Evolutionary conservation across 2,888 invertebrate genomes (phyloP), one percentile per base, ranked within the genome.

Genomic region (Aelia acuminata): DNA sequence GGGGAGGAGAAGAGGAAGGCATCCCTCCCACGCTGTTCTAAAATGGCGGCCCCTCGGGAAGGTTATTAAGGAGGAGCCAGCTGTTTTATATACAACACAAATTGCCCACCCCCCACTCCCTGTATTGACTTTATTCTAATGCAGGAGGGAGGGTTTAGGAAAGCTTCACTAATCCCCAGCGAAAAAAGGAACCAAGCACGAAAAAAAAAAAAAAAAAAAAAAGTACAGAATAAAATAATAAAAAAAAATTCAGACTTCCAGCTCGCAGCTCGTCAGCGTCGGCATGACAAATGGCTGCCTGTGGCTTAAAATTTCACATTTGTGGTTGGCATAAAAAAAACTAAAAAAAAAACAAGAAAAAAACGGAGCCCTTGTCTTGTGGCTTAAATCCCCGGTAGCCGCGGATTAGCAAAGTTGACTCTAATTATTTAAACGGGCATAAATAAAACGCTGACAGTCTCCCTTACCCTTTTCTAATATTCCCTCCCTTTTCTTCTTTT

Each of bases 51-150:
- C n/a, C n/a, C n/a, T n/a, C 11, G 20, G 4, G 20, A 39, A 75
- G 75, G 39, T 75, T 75, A 75, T 75, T 75, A 75, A 75, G 75
- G 75, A 75, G 75, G 75, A 75, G 75, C 39, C 75, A 39, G 48
- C 87, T 87, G 87, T 87, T 87, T 87, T 87, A 87, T 87, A 57
- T 63, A 87, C 87, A 87, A 57, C 53, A 87, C 39, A 87, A 87
- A 87, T 63, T 87, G 87, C 39, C 63, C 20, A 35, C 47, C 63
- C 63, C 48, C 63, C n/a, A n/a, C 7, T 35, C 63, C 39, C 70
- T 87, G 48, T 87, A 87, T 87, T 57, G 87, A 87, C 63, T 87
- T 87, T 87, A 87, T 87, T 87, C 87, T 87, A 87, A 87, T 87
- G 87, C 53, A 26, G 39, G 63, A 35, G 43, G 87, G 70, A 22